Evolutionary conservation across 2,113 vertebrate genomes (phyloP), one percentile per base, ranked within the genome.

Genomic region (Petrocephalus zakoni): DNA sequence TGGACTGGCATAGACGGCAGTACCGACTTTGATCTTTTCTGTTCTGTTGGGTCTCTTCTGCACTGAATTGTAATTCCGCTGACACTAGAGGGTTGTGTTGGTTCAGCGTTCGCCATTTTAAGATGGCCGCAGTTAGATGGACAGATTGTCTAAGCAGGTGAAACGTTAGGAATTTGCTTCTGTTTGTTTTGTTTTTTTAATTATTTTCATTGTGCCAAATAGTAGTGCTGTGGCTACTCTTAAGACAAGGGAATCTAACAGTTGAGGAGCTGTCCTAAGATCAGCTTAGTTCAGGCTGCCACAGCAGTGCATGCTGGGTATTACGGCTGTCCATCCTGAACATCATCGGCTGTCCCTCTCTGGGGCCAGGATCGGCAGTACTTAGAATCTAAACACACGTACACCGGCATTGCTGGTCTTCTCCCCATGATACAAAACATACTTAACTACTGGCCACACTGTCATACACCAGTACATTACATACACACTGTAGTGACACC

Each of bases 121-220:
- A 61, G 34, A 88, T 47, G 78, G 29, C 55, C 88, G 49, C 37
- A 34, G 78, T 53, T 82, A 88, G 75, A 84, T 52, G 52, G 52
- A 49, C 53, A 29, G 37, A 88, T 37, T 55, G 87, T 42, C 64
- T 78, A 29, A 88, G 68, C 68, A 37, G 68, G 29, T 61, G 53
- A 84, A 88, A n/a, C 84, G 75, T 58, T 88, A 88, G 88, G 37
- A 84, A 25, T 82, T 56, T 22, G 88, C 10, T 83, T 81, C 11
- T 8, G 22, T 91, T 90, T 53, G 37, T 86, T 90, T 89, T 58
- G 61, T 87, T 89, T 90, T 93, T 87, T 72, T 55, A 64, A 64
- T 93, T 83, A 56, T 17, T 88, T 92, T 93, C 87, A 94, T 94
- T 93, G 94, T 95, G 94, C 94, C 95, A 95, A 95, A 95, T 93